Conservation (phyloP, 2,888 invertebrate genomes). For the Acrocera orbiculus region DNA sequence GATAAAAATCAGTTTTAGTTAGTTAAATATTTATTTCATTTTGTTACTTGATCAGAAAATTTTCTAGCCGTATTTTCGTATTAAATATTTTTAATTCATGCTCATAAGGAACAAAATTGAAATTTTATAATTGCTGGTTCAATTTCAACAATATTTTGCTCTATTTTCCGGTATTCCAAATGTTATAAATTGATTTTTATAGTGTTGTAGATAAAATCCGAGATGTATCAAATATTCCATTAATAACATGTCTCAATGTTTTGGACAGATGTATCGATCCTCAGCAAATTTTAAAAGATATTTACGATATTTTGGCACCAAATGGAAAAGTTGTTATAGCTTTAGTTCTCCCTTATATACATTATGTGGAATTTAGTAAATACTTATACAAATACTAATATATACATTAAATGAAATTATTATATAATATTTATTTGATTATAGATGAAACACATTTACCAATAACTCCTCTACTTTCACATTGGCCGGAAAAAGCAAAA, state of each 20-base stretch:
- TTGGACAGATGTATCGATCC: slow-evolving; percentile 86
- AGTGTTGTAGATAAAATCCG: slow-evolving; percentile 25
- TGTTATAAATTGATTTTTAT: slow-evolving; percentile 10
- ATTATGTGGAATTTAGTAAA: slow-evolving; percentile 79
- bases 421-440: slow-evolving; percentile 12
- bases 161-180: no score
- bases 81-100: no score
- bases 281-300: slow-evolving; percentile 54
- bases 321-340: slow-evolving; percentile 70
- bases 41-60: no score
- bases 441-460: slow-evolving; percentile 43
- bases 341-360: slow-evolving; percentile 80
- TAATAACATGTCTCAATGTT: slow-evolving; percentile 62
- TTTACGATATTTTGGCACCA: slow-evolving; percentile 50
- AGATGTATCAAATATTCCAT: slow-evolving; percentile 23
- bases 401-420: background rate
- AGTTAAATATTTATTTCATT: no score
- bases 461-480: slow-evolving; percentile 23
- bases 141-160: background rate
- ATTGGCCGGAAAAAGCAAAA: slow-evolving; percentile 49
- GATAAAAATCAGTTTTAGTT: no score
- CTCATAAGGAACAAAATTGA: no score
- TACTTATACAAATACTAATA: background rate
- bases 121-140: no score
- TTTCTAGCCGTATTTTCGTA: no score